Conservation (phyloP, 2,888 invertebrate species). For the Romanomermis culicivorax region DNA sequence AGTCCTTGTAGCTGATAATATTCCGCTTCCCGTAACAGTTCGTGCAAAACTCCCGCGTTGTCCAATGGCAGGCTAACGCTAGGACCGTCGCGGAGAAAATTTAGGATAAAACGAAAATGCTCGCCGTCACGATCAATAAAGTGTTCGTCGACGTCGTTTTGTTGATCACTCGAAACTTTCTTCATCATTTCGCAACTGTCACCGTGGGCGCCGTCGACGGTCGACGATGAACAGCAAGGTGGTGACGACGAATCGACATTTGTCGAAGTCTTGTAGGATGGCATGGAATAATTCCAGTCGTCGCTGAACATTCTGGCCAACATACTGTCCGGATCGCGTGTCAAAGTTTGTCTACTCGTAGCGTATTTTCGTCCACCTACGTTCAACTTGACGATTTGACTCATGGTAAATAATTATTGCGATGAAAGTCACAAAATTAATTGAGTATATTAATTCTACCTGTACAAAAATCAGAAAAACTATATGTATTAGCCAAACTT, state of each 20-base stretch:
- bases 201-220: no score
- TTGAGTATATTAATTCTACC: no score
- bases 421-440: no score
- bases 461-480: no score
- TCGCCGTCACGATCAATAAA: constrained; percentile 11
- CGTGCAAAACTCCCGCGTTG: background rate
- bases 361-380: constrained; percentile 6
- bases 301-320: constrained; percentile 9
- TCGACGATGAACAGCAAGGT: no score
- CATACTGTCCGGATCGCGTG: constrained; percentile 3
- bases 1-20: constrained; percentile 9
- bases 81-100: constrained; percentile 9
- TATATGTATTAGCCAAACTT: no score
- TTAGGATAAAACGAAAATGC: constrained; percentile 9
- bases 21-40: constrained; percentile 7
- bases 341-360: constrained; percentile 5
- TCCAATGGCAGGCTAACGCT: constrained; percentile 2
- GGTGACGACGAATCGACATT: no score
- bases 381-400: constrained; percentile 6
- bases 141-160: background rate
- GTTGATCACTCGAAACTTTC: no score
- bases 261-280: no score
- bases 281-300: constrained; percentile 6
- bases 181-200: no score
- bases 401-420: no score